These are phyloP conservation scores for Hydraecia micacea DNA, from an alignment of 2,888 invertebrate genomes.

Conservation along the genomic window DNA sequence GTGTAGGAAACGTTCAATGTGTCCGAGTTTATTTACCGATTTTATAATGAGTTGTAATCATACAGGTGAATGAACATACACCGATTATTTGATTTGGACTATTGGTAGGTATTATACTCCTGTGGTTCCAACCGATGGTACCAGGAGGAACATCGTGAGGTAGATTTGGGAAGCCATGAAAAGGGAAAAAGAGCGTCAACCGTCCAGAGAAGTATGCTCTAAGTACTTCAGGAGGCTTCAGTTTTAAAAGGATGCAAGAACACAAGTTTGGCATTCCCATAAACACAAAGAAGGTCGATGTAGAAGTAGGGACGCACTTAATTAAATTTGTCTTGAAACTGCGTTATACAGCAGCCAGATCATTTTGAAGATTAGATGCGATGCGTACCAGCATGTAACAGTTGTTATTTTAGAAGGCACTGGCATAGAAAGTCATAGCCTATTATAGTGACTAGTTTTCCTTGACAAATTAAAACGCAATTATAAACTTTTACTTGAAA, in stretches of 20 bases:
- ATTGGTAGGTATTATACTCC: background rate
- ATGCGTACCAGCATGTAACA: conserved; percentile 3
- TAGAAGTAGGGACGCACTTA: background rate
- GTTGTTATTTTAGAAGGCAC: conserved; percentile 18
- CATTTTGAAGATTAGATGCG: conserved; percentile 22
- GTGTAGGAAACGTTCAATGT: conserved; percentile 43
- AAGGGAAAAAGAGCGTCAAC: background rate
- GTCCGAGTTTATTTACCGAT: conserved; percentile 36
- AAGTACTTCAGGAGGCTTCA: background rate
- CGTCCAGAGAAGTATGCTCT: background rate
- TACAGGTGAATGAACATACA: conserved; percentile 30
- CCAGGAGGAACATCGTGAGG: background rate
- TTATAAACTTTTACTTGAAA: conserved; percentile 55
- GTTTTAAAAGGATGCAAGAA: background rate
- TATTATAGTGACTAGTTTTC: conserved; percentile 43
- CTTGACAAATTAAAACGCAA: conserved; percentile 52
- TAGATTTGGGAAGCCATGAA: background rate
- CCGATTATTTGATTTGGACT: conserved; percentile 8
- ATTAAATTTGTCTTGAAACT: background rate
- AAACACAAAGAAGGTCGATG: background rate
- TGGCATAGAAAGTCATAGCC: conserved; percentile 46
- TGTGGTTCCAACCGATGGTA: background rate
- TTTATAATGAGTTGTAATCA: conserved; percentile 46
- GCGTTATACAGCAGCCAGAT: conserved; percentile 8
- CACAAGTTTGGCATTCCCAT: background rate